Conservation (phyloP, 2,797 vertebrate species). For the Micropoecilia bifurca region DNA sequence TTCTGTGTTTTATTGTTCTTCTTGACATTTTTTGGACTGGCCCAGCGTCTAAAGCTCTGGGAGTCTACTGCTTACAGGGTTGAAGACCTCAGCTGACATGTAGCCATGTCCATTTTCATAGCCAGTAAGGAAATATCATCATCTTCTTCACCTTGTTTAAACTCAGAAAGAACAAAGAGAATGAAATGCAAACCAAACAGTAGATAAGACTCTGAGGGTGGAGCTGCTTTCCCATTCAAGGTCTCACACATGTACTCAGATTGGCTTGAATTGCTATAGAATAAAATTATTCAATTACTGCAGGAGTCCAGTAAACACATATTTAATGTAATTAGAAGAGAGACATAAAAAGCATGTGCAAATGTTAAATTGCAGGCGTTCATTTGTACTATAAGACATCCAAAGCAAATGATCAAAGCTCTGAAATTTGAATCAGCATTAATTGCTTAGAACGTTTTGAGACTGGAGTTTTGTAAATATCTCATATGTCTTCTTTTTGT, state of each 20-base stretch:
- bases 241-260: not conserved
- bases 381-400: not conserved
- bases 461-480: not conserved
- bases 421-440: not conserved
- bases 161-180: not conserved
- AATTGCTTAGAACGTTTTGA: not conserved
- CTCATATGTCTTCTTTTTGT: not conserved
- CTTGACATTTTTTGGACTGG: not conserved
- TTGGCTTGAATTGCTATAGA: not conserved
- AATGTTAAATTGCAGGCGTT: not conserved
- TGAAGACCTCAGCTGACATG: no score
- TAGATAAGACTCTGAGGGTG: not conserved
- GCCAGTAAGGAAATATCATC: not conserved
- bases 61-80: not conserved
- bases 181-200: not conserved
- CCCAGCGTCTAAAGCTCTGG: not conserved
- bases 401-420: not conserved
- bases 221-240: not conserved
- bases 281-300: not conserved
- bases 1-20: not conserved
- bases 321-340: not conserved
- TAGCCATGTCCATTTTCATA: not conserved
- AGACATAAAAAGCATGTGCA: not conserved
- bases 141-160: not conserved
- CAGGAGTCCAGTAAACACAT: not conserved